A percentile compares a stretch with the other conserved stretches of the same genome.
Conservation (phyloP, 2,113 vertebrate species). For the Rhinopomastus cyanomelas region DNA sequence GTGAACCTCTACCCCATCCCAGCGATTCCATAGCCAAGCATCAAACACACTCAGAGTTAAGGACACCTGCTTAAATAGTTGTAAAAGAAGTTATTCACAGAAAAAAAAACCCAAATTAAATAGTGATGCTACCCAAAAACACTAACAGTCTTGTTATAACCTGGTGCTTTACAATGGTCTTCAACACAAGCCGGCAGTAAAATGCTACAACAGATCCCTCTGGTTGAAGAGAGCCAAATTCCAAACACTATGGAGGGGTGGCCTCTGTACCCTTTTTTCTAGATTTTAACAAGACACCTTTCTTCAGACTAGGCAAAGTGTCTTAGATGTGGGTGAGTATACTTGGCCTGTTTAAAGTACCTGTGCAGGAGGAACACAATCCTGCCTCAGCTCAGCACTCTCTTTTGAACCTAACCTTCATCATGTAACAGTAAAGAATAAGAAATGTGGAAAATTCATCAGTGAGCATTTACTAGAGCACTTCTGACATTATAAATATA, state of each 20-base stretch:
- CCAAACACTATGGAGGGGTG: background rate
- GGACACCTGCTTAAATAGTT: background rate
- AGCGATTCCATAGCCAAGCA: background rate
- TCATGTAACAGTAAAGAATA: background rate
- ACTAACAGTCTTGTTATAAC: background rate
- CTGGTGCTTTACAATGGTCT: background rate
- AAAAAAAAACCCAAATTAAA: background rate
- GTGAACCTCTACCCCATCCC: background rate
- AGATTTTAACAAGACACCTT: background rate
- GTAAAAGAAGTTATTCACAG: background rate
- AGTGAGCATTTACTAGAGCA: background rate
- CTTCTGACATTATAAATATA: background rate
- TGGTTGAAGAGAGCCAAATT: background rate
- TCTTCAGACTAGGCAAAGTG: background rate
- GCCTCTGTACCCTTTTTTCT: background rate
- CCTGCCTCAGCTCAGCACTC: background rate
- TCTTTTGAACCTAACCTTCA: background rate
- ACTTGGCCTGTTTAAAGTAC: background rate
- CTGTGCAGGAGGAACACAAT: accelerated
- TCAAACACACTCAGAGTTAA: background rate
- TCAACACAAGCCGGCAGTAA: background rate
- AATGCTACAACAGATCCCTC: background rate
- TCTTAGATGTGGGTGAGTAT: background rate
- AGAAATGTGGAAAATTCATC: background rate
- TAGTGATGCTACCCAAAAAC: background rate